These are phyloP conservation scores for Helostoma temminkii DNA, from an alignment of 2,797 vertebrate genomes.

Conservation along the genomic window DNA sequence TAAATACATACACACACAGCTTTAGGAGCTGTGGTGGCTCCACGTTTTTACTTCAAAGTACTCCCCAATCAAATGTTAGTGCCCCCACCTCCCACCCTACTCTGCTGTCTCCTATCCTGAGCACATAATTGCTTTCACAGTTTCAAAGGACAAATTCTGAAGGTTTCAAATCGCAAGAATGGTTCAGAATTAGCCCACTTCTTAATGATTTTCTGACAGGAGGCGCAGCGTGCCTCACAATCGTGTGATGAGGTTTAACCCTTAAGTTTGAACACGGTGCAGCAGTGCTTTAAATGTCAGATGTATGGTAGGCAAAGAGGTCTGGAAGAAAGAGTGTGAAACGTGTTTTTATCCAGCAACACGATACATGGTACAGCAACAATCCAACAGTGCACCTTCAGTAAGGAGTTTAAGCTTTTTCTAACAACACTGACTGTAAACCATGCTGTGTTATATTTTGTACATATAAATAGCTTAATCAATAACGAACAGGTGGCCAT, in stretches of 20 bases:
- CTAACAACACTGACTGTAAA: not conserved
- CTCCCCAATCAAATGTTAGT: conserved; percentile 48
- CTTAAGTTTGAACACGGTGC: conserved; percentile 22
- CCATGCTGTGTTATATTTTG: not conserved
- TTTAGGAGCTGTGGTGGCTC: conserved; percentile 16
- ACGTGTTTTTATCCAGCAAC: conserved; percentile 1
- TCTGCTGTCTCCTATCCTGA: conserved; percentile 7
- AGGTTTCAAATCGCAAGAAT: conserved; percentile 41
- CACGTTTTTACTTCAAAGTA: conserved; percentile 52
- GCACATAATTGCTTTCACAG: conserved; percentile 38
- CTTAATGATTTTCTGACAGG: conserved; percentile 55
- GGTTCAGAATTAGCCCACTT: conserved; percentile 11
- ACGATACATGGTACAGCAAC: not conserved
- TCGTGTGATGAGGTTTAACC: conserved; percentile 42
- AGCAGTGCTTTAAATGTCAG: conserved; percentile 19
- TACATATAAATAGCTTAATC: conserved; percentile 22
- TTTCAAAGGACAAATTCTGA: conserved; percentile 46
- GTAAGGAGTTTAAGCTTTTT: not conserved
- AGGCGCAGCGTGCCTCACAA: not conserved
- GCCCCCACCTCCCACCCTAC: conserved; percentile 19
- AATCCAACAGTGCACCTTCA: not conserved
- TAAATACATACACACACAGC: conserved; percentile 6
- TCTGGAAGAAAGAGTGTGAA: not conserved
- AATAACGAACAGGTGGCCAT: conserved; percentile 5
- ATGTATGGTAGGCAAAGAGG: not conserved